Conservation (phyloP, 1,140 invertebrate species). For the Sitobion miscanthi region DNA sequence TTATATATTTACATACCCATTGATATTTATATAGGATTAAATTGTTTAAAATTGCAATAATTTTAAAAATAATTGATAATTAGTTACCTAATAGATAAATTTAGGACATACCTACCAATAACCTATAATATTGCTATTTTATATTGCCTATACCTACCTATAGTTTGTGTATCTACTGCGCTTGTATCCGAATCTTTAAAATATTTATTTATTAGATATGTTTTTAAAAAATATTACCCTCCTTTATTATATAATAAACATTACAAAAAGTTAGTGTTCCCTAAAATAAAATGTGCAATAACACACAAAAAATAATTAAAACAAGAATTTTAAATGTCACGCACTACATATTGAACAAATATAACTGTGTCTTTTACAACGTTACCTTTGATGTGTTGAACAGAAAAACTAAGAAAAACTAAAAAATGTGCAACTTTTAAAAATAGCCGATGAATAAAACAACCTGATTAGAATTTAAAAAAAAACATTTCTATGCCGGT, state of each 20-base stretch:
- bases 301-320: neutral
- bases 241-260: neutral
- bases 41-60: neutral
- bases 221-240: neutral
- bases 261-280: neutral
- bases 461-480: neutral
- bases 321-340: neutral
- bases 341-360: neutral
- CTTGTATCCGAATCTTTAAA: neutral
- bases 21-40: neutral
- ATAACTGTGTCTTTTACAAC: neutral
- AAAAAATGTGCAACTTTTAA: neutral
- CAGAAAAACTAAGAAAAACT: neutral
- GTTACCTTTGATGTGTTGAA: neutral
- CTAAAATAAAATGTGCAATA: neutral
- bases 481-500: neutral
- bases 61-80: neutral
- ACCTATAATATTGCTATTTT: neutral
- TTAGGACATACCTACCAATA: too few relatives aligned
- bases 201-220: neutral
- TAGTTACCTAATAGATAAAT: neutral
- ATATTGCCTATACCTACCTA: neutral
- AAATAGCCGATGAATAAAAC: neutral
- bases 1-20: neutral
- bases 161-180: neutral